Evolutionary conservation across 2,888 invertebrate species (phyloP).

Genomic region (Druceiella hillmani): DNA sequence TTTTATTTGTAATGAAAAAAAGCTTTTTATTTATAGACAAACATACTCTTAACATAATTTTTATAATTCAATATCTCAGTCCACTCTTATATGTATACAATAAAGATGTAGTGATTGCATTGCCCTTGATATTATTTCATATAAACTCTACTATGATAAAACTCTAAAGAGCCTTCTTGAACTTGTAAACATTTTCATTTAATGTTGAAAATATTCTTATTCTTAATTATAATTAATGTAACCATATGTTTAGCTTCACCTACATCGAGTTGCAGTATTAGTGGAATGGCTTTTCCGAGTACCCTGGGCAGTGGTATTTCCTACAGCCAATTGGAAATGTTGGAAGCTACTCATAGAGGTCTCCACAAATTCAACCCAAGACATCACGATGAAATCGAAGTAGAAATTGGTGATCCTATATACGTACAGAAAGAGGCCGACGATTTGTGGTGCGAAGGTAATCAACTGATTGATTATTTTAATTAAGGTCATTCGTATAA

Average conservation of each 20-base stretch:
- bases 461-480: constrained; percentile 18
- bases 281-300: constrained; percentile 53
- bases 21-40: too few species aligned
- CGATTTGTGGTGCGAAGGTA: constrained; percentile 97
- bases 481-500: too few species aligned
- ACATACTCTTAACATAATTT: too few species aligned
- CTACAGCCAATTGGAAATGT: constrained; percentile 74
- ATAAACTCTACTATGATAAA: too few species aligned
- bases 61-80: too few species aligned
- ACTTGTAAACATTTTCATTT: too few species aligned
- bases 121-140: too few species aligned
- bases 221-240: background rate
- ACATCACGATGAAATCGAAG: constrained; percentile 91
- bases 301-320: constrained; percentile 69
- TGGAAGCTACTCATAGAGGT: constrained; percentile 93
- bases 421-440: constrained; percentile 96
- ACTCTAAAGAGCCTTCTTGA: too few species aligned
- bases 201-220: too few species aligned
- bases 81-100: too few species aligned
- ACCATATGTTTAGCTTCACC: constrained; percentile 49
- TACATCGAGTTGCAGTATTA: constrained; percentile 52
- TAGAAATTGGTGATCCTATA: constrained; percentile 96
- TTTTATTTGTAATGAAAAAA: too few species aligned
- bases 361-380: constrained; percentile 94
- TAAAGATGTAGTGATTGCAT: too few species aligned